Evolutionary conservation across 2,888 invertebrate genomes (phyloP).

Genomic region (Xestobium rufovillosum): DNA sequence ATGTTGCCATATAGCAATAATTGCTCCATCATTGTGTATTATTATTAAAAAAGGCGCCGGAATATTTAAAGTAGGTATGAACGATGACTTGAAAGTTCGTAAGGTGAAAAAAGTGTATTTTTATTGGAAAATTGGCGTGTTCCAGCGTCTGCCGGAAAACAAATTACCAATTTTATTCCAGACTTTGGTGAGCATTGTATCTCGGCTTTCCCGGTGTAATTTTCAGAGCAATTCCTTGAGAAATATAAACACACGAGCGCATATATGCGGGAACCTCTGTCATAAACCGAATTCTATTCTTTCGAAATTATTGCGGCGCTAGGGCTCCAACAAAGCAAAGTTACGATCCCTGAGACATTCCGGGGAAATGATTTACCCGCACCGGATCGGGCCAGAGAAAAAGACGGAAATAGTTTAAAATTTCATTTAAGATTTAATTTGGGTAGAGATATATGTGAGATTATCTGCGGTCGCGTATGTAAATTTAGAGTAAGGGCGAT

Average conservation of each 20-base stretch:
- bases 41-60: too few relatives aligned
- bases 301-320: background rate
- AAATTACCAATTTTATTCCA: too few relatives aligned
- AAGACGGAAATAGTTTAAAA: constrained; percentile 40
- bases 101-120: too few relatives aligned
- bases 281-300: constrained; percentile 1
- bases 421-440: constrained; percentile 46
- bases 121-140: too few relatives aligned
- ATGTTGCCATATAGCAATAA: too few relatives aligned
- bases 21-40: too few relatives aligned
- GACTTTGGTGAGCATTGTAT: too few relatives aligned
- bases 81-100: too few relatives aligned
- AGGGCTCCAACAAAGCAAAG: background rate
- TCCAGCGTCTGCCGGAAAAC: too few relatives aligned
- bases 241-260: constrained; percentile 37
- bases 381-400: constrained; percentile 20
- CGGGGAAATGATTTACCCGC: background rate
- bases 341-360: background rate
- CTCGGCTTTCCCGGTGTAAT: too few relatives aligned
- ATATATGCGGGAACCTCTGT: too few relatives aligned
- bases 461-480: constrained; percentile 25
- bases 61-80: too few relatives aligned
- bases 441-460: constrained; percentile 39
- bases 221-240: constrained; percentile 37
- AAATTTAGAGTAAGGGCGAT: constrained; percentile 23